Evolutionary conservation across 2,797 vertebrate genomes (phyloP).

Genomic region (Loriculus beryllinus): DNA sequence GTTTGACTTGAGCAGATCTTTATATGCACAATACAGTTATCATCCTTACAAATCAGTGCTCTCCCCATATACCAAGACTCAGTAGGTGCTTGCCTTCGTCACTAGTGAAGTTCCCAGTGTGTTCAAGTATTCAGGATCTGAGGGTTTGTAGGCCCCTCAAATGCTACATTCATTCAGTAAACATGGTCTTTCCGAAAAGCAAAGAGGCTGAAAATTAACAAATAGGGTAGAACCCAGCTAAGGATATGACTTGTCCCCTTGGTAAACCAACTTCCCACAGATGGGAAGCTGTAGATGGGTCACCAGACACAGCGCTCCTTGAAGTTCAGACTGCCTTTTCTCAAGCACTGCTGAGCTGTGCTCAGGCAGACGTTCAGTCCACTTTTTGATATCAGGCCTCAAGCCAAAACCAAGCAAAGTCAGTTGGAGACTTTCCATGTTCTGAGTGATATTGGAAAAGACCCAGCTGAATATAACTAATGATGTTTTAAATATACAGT

Average conservation of each 20-base stretch:
- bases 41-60: conserved; percentile 22
- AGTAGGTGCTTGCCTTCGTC: not conserved
- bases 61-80: not conserved
- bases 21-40: not conserved
- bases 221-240: not conserved
- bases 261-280: not conserved
- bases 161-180: not conserved
- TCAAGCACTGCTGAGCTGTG: not conserved
- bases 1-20: conserved; percentile 28
- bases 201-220: conserved; percentile 15
- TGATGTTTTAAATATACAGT: conserved; percentile 1
- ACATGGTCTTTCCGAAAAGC: not conserved
- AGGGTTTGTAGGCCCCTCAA: conserved; percentile 13
- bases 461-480: conserved; percentile 25
- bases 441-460: conserved; percentile 50
- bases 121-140: not conserved
- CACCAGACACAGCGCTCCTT: not conserved
- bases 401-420: conserved; percentile 48
- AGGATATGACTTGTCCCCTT: not conserved
- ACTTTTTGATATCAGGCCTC: not conserved
- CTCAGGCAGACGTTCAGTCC: not conserved
- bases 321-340: not conserved
- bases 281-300: not conserved
- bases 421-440: conserved; percentile 41
- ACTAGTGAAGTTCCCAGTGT: not conserved